Evolutionary conservation across 2,888 invertebrate species (phyloP).

Genomic region (Tubulanus polymorphus): DNA sequence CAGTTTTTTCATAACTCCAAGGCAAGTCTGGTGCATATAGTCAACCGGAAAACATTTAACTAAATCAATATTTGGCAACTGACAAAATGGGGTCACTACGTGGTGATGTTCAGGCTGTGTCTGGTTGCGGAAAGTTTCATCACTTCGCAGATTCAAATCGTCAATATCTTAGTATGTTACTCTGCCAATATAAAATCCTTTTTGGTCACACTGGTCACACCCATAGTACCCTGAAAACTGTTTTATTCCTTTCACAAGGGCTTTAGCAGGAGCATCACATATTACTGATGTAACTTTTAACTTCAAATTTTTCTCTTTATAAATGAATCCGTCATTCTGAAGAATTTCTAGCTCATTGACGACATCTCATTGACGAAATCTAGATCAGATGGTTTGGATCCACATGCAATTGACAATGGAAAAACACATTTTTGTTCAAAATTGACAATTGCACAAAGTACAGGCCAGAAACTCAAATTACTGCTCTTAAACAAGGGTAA

Average conservation of each 20-base stretch:
- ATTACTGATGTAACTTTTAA: slow-evolving; percentile 11
- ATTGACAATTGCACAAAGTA: not conserved
- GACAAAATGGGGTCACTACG: slow-evolving; percentile 11
- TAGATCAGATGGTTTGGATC: slow-evolving; percentile 8
- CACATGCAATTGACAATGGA: slow-evolving; percentile 12
- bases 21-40: slow-evolving; percentile 36
- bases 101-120: slow-evolving; percentile 12
- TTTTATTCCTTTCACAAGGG: slow-evolving; percentile 15
- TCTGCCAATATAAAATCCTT: slow-evolving; percentile 5
- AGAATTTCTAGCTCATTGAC: slow-evolving; percentile 1
- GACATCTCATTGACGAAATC: slow-evolving; percentile 10
- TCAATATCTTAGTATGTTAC: not conserved
- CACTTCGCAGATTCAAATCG: not conserved
- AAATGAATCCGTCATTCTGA: not conserved
- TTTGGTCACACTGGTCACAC: slow-evolving; percentile 11
- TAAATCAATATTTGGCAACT: slow-evolving; percentile 10
- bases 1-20: slow-evolving; percentile 37
- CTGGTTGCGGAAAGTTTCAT: not conserved
- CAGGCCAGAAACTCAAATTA: slow-evolving; percentile 8
- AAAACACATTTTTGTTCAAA: no score
- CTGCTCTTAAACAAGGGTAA: slow-evolving; percentile 12
- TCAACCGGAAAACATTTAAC: slow-evolving; percentile 17
- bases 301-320: not conserved
- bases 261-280: slow-evolving; percentile 20
- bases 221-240: slow-evolving; percentile 11